phyloP scores from a whole-genome alignment of 2,888 invertebrate species.

The Pseudoips prasinana region DNA sequence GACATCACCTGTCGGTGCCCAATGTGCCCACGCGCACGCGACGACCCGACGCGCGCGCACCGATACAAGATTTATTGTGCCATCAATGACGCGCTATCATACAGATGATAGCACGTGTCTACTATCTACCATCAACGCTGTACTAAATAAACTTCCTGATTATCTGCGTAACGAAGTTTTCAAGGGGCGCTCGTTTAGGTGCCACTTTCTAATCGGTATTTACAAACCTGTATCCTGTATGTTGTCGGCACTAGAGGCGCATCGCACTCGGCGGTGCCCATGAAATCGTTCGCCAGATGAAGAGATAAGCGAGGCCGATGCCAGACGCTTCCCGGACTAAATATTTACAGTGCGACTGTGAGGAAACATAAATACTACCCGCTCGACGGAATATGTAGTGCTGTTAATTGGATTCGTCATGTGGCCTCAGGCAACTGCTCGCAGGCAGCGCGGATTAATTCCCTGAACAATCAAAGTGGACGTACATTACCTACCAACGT shows the following conservation, averaged over 20 bases:
- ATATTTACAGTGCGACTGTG: constrained; percentile 75
- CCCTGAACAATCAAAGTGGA: constrained; percentile 17
- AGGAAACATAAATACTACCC: constrained; percentile 75
- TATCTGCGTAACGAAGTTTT: constrained; percentile 51
- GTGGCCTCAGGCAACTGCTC: constrained; percentile 47
- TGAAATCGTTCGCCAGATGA: constrained; percentile 60
- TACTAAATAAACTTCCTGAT: constrained; percentile 57
- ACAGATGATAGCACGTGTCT: constrained; percentile 47
- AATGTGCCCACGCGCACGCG: constrained; percentile 61
- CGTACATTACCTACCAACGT: constrained; percentile 27
- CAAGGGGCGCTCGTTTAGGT: constrained; percentile 49
- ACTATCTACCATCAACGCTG: constrained; percentile 40
- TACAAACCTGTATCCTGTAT: constrained; percentile 62
- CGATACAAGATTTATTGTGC: constrained; percentile 48
- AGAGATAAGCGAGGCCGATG: constrained; percentile 67
- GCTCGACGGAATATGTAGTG: constrained; percentile 68
- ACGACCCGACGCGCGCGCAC: constrained; percentile 26
- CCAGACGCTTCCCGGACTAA: constrained; percentile 73
- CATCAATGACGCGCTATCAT: constrained; percentile 41
- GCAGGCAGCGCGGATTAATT: constrained; percentile 24
- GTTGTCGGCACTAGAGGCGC: constrained; percentile 43
- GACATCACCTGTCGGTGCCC: constrained; percentile 66
- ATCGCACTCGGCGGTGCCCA: constrained; percentile 43
- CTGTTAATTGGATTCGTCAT: constrained; percentile 76
- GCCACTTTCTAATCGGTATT: constrained; percentile 65